Evolutionary conservation across 2,888 invertebrate species (phyloP).

Genomic region (Physocephala rufipes): DNA sequence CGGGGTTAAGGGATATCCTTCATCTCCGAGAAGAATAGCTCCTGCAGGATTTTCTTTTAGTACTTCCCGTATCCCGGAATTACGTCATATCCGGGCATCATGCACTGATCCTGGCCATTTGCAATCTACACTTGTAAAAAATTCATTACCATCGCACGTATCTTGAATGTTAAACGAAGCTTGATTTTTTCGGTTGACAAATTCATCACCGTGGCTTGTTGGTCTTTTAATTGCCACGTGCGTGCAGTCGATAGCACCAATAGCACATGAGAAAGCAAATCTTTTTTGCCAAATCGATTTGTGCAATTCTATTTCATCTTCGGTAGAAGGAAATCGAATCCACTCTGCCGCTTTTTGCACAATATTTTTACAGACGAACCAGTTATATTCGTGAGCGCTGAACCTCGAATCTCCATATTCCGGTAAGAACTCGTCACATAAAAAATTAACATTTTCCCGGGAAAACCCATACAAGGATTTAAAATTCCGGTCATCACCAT

Average conservation of each 20-base stretch:
- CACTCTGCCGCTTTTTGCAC: not conserved
- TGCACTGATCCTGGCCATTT: constrained; percentile 9
- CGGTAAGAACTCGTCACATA: too few species aligned
- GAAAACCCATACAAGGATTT: too few species aligned
- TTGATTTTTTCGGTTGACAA: constrained; percentile 14
- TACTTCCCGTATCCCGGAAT: constrained; percentile 17
- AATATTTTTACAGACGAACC: not conserved
- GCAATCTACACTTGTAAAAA: not conserved
- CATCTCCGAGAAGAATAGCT: constrained; percentile 36
- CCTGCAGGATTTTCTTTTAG: constrained; percentile 33
- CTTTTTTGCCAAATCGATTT: not conserved
- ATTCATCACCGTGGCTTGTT: constrained; percentile 23
- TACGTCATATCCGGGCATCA: constrained; percentile 5
- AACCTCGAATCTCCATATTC: not conserved
- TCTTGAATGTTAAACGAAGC: not conserved
- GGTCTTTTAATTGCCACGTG: constrained; percentile 23
- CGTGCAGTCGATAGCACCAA: constrained; percentile 32
- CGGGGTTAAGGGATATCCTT: constrained; percentile 31
- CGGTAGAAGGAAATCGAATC: not conserved
- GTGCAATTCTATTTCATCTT: not conserved
- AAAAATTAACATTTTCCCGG: too few species aligned
- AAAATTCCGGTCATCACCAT: too few species aligned
- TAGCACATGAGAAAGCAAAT: constrained; percentile 12
- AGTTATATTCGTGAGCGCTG: not conserved
- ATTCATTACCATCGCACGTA: not conserved